Percentiles rank a stretch among this genome's conserved stretches.
These are phyloP conservation scores for Hermaeophaga mercurialis DNA, from an alignment of 2,888 invertebrate genomes.

Conservation along the genomic window DNA sequence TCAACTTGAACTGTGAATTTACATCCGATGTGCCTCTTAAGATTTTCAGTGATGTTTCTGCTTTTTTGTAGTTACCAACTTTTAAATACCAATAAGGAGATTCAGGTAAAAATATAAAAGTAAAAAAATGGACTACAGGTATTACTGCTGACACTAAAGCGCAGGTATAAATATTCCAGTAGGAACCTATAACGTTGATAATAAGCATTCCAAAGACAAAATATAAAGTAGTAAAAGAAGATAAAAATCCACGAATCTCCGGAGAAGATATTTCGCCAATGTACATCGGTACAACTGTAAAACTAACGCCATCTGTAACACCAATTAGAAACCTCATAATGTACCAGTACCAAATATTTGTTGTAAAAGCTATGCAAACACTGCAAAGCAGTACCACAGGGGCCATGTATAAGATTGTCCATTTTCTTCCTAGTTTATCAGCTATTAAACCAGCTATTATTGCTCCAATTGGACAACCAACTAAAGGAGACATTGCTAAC, in stretches of 20 bases:
- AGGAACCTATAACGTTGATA: conserved; percentile 62
- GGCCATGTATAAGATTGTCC: conserved; percentile 59
- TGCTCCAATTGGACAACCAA: conserved; percentile 68
- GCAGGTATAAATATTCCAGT: conserved; percentile 58
- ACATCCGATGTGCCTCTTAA: conserved; percentile 51
- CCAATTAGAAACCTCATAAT: conserved; percentile 61
- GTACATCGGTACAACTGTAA: conserved; percentile 63
- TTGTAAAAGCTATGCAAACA: conserved; percentile 7
- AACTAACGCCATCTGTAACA: conserved; percentile 59
- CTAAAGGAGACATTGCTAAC: conserved; percentile 69
- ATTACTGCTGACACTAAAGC: conserved; percentile 59
- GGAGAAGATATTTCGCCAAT: conserved; percentile 67
- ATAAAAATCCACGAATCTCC: conserved; percentile 64
- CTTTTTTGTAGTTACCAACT: conserved; percentile 56
- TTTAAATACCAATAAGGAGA: conserved; percentile 62
- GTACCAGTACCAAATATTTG: conserved; percentile 9
- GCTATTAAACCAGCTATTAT: conserved; percentile 67
- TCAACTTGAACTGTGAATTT: conserved; percentile 40
- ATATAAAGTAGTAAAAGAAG: conserved; percentile 65
- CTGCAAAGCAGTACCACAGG: conserved; percentile 4
- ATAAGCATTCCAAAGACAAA: conserved; percentile 65
- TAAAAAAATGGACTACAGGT: conserved; percentile 58
- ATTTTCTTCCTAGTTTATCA: conserved; percentile 71
- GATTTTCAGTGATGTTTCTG: conserved; percentile 58
- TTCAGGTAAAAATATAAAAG: conserved; percentile 64